Base-by-base conservation (phyloP, 2,797 vertebrate species). In the Holocentrus rufus region DNA sequence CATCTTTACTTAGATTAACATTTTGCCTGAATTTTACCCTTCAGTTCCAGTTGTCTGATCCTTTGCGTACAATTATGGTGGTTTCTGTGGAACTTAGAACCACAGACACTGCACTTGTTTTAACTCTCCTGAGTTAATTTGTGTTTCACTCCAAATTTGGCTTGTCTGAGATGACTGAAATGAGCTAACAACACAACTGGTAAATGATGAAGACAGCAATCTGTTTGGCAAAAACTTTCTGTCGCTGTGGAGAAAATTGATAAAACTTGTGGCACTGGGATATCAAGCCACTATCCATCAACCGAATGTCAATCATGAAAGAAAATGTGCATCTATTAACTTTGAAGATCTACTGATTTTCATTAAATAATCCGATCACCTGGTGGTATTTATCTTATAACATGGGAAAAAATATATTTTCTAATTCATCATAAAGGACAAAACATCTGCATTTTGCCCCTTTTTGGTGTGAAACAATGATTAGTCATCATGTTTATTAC, bases 381-480 rank as follows among this genome's bases (percentile, higher is more conserved):
- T 44, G 34, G 34, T 7, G 39, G 11, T 39, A 39, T 42, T 42
- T 11, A 10, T 42, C 11, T 42, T 14, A 42, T 27, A 27, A 10
- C 39, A 11, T 13, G 39, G 39, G 13, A 10, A 11, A 42, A 42
- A 42, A 42, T 42, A 11, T 31, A 44, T 44, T 44, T 44, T 39
- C 36, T 8, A 39, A 39, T 39, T 39, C 31, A 17, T 60, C 31
- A 18, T 18, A 23, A 30, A 17, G 42, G 25, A n/a, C 17, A 47
- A 36, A 49, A 22, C 46, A 1, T 9, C 3, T 18, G 7, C 2
- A 2, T 57, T 47, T 47, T 46, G 18, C 18, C 54, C 6, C 5
- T 62, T 13, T 13, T 65, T 64, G 60, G 23, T 66, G 68, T 81
- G 65, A 82, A 82, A 83, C 65, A 50, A 47, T 18, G 23, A 55